phyloP scores from a whole-genome alignment of 2,113 vertebrate species.

The Oplegnathus fasciatus region DNA sequence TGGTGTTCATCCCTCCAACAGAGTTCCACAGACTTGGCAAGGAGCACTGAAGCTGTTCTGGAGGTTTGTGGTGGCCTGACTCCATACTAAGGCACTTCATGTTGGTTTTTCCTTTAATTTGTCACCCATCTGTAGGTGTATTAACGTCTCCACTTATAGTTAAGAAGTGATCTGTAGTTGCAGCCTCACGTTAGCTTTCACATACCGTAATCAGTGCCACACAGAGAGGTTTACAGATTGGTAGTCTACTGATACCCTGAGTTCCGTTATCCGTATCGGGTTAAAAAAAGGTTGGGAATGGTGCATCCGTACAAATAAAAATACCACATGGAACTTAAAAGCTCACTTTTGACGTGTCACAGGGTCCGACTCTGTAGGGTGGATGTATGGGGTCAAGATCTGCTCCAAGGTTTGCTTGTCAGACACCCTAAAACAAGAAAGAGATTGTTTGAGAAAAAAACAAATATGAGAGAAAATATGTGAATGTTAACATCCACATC shows the following conservation, averaged over 20 bases:
- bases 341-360: slow-evolving; percentile 90
- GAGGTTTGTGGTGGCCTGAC: no score
- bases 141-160: neutral
- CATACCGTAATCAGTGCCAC: neutral
- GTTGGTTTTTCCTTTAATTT: no score
- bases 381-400: slow-evolving; percentile 90
- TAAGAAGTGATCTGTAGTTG: neutral
- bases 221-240: neutral
- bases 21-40: no score
- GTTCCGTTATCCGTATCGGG: neutral
- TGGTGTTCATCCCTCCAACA: no score
- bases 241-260: no score
- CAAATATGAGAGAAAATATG: slow-evolving; percentile 3
- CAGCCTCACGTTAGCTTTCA: neutral
- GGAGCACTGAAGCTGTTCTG: no score
- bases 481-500: neutral
- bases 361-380: slow-evolving; percentile 92
- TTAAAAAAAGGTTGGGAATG: neutral
- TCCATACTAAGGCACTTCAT: no score
- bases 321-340: neutral
- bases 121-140: no score
- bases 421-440: slow-evolving; percentile 85
- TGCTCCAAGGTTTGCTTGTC: slow-evolving; percentile 87
- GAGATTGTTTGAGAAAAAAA: slow-evolving; percentile 15
- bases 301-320: neutral